Percentiles rank a stretch among this genome's conserved stretches.
Conservation (phyloP, 2,113 vertebrate genomes). For the Oreotragus oreotragus region DNA sequence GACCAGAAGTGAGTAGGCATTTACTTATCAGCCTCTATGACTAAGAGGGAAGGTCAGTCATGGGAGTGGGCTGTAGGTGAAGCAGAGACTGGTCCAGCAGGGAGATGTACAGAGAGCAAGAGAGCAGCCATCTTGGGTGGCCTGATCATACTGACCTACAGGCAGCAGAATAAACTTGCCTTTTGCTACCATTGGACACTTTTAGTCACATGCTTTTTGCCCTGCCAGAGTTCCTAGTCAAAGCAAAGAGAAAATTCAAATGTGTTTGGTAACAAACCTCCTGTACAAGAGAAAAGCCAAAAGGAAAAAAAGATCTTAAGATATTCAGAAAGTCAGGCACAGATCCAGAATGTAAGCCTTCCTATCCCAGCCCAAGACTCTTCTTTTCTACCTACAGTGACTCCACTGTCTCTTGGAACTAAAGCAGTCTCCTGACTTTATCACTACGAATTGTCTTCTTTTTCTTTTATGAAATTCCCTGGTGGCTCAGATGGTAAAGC, state of each 20-base stretch:
- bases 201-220: not conserved
- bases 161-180: not conserved
- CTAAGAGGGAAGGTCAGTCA: not conserved
- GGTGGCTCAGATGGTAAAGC: too few relatives aligned
- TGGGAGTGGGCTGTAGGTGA: not conserved
- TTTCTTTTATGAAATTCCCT: not conserved
- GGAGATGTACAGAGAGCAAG: not conserved
- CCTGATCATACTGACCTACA: not conserved
- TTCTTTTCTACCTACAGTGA: not conserved
- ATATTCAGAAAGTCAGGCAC: not conserved
- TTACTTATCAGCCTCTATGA: not conserved
- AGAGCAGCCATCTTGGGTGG: not conserved
- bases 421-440: not conserved
- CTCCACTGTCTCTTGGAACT: not conserved
- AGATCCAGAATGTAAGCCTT: not conserved
- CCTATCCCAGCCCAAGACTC: not conserved
- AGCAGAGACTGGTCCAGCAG: not conserved
- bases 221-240: not conserved
- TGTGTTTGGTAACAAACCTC: not conserved
- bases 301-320: not conserved
- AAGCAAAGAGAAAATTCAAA: not conserved
- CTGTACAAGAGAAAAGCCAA: not conserved
- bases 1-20: not conserved
- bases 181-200: not conserved
- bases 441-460: not conserved